Evolutionary conservation across 2,888 invertebrate genomes (phyloP).

Genomic region (Drosophila paranaensis): DNA sequence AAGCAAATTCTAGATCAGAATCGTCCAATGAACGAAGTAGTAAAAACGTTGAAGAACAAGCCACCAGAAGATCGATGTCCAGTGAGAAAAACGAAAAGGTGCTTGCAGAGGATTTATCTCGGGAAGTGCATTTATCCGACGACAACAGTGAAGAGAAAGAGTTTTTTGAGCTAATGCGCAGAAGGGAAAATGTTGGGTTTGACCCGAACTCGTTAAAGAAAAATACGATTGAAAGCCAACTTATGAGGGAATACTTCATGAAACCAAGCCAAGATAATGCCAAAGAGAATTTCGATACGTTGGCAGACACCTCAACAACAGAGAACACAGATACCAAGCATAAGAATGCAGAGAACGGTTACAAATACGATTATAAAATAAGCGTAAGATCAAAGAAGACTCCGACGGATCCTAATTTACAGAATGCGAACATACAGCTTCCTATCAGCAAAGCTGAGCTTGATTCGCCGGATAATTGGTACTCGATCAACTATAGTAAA

Average conservation of each 20-base stretch:
- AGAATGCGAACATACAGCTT: not conserved
- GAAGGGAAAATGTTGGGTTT: conserved; percentile 5
- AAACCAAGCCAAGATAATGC: too few relatives aligned
- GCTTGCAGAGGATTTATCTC: conserved; percentile 7
- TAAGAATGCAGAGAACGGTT: not conserved
- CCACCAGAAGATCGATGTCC: not conserved
- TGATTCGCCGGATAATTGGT: not conserved
- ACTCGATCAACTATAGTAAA: not conserved
- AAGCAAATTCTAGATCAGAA: not conserved
- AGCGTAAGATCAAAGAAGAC: not conserved
- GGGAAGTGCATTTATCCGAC: conserved; percentile 6
- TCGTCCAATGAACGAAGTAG: too few relatives aligned
- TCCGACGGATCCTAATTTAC: not conserved
- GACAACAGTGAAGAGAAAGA: not conserved
- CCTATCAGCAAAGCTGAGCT: not conserved
- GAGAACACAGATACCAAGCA: not conserved
- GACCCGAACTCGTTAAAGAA: not conserved
- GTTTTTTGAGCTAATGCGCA: conserved; percentile 16
- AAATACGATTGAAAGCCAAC: not conserved
- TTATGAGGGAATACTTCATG: not conserved
- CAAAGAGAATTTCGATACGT: not conserved
- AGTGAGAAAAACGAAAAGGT: not conserved
- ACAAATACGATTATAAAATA: conserved; percentile 25
- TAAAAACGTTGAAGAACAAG: not conserved
- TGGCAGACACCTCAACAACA: not conserved